A percentile compares a stretch with the other conserved stretches of the same genome.
Evolutionary conservation across 1,140 invertebrate species (phyloP).

Genomic region (Diachasmimorpha longicaudata): DNA sequence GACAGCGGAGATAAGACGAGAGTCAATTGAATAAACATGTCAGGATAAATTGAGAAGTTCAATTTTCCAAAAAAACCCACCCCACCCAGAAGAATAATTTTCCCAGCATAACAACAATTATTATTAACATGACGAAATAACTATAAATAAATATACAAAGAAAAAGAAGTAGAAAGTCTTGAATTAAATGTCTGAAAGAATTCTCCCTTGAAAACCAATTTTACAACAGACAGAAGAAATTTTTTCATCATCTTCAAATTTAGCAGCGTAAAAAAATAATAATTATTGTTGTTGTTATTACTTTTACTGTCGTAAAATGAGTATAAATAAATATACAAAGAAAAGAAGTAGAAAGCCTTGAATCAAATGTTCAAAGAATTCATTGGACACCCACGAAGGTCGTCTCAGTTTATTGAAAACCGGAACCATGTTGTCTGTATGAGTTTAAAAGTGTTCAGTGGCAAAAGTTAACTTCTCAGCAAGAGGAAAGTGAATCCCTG

Average conservation of each 20-base stretch:
- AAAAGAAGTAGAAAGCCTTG: neutral
- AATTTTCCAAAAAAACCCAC: neutral
- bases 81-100: too few relatives aligned
- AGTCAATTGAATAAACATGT: neutral
- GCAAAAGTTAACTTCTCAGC: neutral
- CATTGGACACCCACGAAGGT: conserved; percentile 16
- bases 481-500: conserved; percentile 11
- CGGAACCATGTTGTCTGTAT: neutral
- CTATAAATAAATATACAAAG: too few relatives aligned
- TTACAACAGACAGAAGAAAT: neutral
- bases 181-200: too few relatives aligned
- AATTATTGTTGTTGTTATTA: too few relatives aligned
- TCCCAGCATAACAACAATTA: too few relatives aligned
- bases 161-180: too few relatives aligned
- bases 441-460: conserved; percentile 2
- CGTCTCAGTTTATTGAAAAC: neutral
- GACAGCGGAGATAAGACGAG: neutral
- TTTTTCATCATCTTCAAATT: neutral
- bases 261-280: too few relatives aligned
- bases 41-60: neutral
- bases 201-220: too few relatives aligned
- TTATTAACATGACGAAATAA: too few relatives aligned
- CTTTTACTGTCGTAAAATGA: neutral
- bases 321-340: neutral
- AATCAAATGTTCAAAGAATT: neutral